These are phyloP conservation scores for Catostylus mosaicus DNA, from an alignment of 30 jellyfish, hydroid and myxozoan species.

Conservation along the genomic window DNA sequence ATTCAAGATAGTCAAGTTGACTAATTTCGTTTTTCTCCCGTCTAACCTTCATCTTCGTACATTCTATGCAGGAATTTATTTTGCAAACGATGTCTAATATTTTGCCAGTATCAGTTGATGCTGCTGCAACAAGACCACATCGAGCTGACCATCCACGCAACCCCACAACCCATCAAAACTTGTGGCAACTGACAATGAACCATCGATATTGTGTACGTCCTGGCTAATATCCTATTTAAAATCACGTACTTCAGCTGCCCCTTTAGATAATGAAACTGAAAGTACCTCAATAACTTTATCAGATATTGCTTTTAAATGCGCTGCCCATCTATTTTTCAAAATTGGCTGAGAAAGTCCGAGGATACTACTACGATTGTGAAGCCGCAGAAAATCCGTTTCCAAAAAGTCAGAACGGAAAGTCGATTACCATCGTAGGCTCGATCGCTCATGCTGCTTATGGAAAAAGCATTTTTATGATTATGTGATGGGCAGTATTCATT, in stretches of 20 bases:
- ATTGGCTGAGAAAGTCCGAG: too few species aligned
- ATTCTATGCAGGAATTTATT: constrained; percentile 7
- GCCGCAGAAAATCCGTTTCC: too few species aligned
- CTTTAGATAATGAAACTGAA: constrained; percentile 3
- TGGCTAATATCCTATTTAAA: not conserved
- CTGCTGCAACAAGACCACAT: constrained; percentile 23
- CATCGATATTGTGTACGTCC: not conserved
- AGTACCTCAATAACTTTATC: too few species aligned
- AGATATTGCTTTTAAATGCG: too few species aligned
- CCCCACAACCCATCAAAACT: constrained; percentile 12
- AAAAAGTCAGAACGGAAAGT: too few species aligned
- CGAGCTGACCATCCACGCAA: constrained; percentile 16
- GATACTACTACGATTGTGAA: too few species aligned
- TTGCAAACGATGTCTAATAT: constrained; percentile 3
- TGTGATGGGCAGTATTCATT: too few species aligned
- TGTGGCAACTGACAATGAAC: constrained; percentile 5
- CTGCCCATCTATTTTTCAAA: too few species aligned
- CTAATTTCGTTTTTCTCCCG: constrained; percentile 13
- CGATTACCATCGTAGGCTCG: too few species aligned
- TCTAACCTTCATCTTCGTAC: not conserved
- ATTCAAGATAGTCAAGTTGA: too few species aligned
- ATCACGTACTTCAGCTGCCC: not conserved
- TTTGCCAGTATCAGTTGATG: constrained; percentile 10
- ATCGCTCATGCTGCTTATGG: too few species aligned
- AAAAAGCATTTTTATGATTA: too few species aligned